Percentiles rank a stretch among this genome's conserved stretches.
Conservation (phyloP, 2,888 invertebrate genomes). For the Anarsia innoxiella region DNA sequence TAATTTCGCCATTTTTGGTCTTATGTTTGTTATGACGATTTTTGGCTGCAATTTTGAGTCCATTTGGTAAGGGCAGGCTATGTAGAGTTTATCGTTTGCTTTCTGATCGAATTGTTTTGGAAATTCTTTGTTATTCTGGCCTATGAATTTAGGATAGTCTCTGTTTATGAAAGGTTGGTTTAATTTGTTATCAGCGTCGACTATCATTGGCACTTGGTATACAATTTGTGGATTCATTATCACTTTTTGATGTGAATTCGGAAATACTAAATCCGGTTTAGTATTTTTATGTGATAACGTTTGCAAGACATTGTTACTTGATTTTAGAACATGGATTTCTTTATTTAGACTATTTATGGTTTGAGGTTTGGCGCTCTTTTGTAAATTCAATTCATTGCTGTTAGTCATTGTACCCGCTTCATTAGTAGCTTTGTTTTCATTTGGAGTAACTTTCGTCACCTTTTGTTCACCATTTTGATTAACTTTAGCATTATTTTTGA, state of each 20-base stretch:
- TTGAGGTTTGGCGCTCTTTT: slow-evolving; percentile 29
- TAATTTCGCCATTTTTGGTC: slow-evolving; percentile 38
- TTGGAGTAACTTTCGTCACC: slow-evolving; percentile 30
- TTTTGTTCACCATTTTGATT: slow-evolving; percentile 35
- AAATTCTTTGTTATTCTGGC: slow-evolving; percentile 35
- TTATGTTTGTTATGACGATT: slow-evolving; percentile 53
- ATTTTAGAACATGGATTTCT: slow-evolving; percentile 49
- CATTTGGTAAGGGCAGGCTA: slow-evolving; percentile 58
- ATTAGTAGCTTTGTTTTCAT: slow-evolving; percentile 40
- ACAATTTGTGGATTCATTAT: slow-evolving; percentile 58
- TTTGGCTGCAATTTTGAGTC: slow-evolving; percentile 56
- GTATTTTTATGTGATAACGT: slow-evolving; percentile 41
- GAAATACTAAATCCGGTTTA: slow-evolving; percentile 43
- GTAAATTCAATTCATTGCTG: slow-evolving; percentile 19
- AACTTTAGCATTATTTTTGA: slow-evolving; percentile 50
- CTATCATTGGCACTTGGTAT: slow-evolving; percentile 58
- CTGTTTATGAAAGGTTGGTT: slow-evolving; percentile 35
- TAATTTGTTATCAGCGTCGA: slow-evolving; percentile 44
- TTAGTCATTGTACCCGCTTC: slow-evolving; percentile 24
- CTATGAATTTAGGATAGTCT: slow-evolving; percentile 35
- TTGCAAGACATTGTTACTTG: slow-evolving; percentile 46
- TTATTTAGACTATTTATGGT: slow-evolving; percentile 27
- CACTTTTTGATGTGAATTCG: slow-evolving; percentile 48
- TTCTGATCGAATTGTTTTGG: slow-evolving; percentile 41
- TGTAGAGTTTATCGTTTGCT: slow-evolving; percentile 48